Base-by-base conservation (phyloP, 2,888 invertebrate species). In the Athetis lepigone region DNA sequence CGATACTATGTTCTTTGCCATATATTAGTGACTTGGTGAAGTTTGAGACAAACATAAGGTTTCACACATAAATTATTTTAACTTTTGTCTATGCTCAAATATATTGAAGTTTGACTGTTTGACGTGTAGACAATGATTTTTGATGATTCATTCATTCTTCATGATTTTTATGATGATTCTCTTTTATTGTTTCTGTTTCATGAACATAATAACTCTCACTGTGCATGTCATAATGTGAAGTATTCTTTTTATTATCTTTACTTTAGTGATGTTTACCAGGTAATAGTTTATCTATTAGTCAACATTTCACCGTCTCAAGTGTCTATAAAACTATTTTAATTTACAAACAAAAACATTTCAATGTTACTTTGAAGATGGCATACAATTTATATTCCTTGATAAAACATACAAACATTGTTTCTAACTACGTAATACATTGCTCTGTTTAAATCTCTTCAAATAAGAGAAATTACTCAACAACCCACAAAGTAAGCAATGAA, bases 381-480 rank as follows among this genome's bases (percentile, higher is more conserved):
- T 49, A 50, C 27, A 54, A 49, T 64, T 52, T 37, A 42, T 40
- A 49, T 52, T 13, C 9, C 18, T 49, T 43, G 33, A 65, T 50
- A 47, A 39, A 42, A 54, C 29, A 58, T n/a, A 45, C 13, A 39
- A 52, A 40, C 2, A 46, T 55, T 51, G 51, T 47, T 58, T 56
- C n/a, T 54, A 58, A 55, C 8, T 29, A 65, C 18, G 50, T 50
- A 55, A 27, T 40, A 39, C 57, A 21, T 51, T 45, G 49, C 45
- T 70, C 59, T 29, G 25, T 55, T 54, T 37, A 8, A 46, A 47
- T 45, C 19, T 52, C 21, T 63, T 21, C 29, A 18, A 18, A 8
- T 8, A 50, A 59, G 18, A 25, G 25, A 29, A 37, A 40, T 62
- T 18, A 62, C 37, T 50, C 29, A 8, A 6, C 23, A 18, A 40